These are phyloP conservation scores for Leptinotarsa undecemlineata DNA, from an alignment of 1,140 invertebrate species.

Conservation along the genomic window DNA sequence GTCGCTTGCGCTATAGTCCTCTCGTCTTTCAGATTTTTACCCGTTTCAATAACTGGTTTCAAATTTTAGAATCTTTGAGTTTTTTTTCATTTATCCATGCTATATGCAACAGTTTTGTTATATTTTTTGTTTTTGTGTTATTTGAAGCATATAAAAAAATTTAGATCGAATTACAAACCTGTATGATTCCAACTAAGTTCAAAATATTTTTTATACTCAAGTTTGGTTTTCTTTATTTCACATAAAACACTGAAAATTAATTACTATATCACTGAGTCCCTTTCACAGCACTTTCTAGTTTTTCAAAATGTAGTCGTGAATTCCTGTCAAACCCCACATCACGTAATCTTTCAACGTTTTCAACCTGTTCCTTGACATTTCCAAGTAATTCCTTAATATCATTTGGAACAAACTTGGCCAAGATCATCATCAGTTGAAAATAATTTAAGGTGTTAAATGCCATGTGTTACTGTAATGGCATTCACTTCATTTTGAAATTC, in stretches of 20 bases:
- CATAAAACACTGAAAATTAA: neutral
- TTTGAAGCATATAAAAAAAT: no score
- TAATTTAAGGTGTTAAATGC: constrained; percentile 48
- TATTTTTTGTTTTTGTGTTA: no score
- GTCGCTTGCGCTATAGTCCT: no score
- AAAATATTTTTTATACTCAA: neutral
- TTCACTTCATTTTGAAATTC: constrained; percentile 37
- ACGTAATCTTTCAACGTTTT: constrained; percentile 46
- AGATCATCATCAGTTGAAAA: constrained; percentile 47
- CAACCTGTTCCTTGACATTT: constrained; percentile 43
- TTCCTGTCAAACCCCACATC: constrained; percentile 51
- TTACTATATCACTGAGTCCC: neutral
- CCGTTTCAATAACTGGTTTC: no score
- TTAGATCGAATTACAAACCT: constrained; percentile 99
- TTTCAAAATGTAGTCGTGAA: constrained; percentile 46
- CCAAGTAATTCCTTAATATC: constrained; percentile 39
- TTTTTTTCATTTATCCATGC: no score
- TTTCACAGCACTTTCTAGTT: constrained; percentile 36
- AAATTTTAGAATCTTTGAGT: no score
- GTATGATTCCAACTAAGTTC: constrained; percentile 67
- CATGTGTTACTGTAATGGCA: constrained; percentile 47
- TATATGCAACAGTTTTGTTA: no score
- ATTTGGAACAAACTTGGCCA: constrained; percentile 45
- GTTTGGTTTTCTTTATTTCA: neutral
- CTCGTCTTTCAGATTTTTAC: no score